Evolutionary conservation across 1,140 invertebrate species (phyloP).

Genomic region (Micrasema longulum): DNA sequence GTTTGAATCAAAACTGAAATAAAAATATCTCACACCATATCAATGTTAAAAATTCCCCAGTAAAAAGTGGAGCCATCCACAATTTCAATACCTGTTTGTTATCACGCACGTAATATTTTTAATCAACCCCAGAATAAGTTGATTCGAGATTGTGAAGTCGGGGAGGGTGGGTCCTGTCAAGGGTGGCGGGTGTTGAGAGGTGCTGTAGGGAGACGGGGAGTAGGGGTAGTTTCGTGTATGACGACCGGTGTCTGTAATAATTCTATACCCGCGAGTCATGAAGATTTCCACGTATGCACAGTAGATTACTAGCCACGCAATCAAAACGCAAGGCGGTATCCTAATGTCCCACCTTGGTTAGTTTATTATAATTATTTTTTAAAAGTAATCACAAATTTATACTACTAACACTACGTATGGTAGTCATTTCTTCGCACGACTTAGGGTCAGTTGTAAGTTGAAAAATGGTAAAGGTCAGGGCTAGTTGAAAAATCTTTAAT

Average conservation of each 20-base stretch:
- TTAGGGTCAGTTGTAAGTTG: too few species aligned
- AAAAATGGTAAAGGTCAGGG: too few species aligned
- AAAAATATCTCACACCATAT: too few species aligned
- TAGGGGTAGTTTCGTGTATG: conserved; percentile 27
- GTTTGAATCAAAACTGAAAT: too few species aligned
- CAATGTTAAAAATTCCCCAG: not conserved
- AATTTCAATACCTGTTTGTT: conserved; percentile 34
- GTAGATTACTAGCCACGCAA: conserved; percentile 54
- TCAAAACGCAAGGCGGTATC: conserved; percentile 38
- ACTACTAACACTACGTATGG: not conserved
- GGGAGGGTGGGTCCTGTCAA: not conserved
- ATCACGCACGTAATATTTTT: conserved; percentile 42
- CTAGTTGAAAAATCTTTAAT: too few species aligned
- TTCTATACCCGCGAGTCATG: conserved; percentile 50
- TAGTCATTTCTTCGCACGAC: not conserved
- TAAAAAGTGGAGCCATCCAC: conserved; percentile 22
- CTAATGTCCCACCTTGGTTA: conserved; percentile 12
- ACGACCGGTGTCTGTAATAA: conserved; percentile 38
- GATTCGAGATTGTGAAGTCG: conserved; percentile 24
- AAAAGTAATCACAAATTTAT: too few species aligned
- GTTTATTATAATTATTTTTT: too few species aligned
- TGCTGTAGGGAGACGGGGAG: not conserved
- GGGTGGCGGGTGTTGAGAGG: not conserved
- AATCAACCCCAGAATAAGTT: conserved; percentile 40
- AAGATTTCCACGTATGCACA: conserved; percentile 55